Evolutionary conservation across 2,888 invertebrate genomes (phyloP), one percentile per base, ranked within the genome.

Genomic region (Heliconius sara): DNA sequence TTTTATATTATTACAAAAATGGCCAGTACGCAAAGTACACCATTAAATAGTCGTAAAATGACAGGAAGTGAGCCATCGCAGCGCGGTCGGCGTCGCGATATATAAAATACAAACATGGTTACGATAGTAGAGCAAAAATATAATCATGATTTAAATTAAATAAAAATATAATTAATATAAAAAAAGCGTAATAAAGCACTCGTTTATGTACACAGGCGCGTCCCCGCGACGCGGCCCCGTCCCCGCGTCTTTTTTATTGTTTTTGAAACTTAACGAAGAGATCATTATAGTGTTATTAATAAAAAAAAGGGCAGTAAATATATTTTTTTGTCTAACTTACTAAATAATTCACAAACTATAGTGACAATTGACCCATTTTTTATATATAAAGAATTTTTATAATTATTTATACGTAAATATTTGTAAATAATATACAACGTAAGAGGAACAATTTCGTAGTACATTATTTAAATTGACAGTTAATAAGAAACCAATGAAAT

Each of bases 101-200:
- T 47, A 76, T 67, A 76, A 66, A 74, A 34, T 67, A 43, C 73
- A 78, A 76, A 81, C 71, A 57, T 43, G 83, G 86, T 87, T 86
- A 66, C 43, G 63, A 85, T 87, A 89, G 87, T 88, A 89, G 89
- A 90, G 87, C 89, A 87, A 90, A 89, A 88, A 88, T 87, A 88
- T 88, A 89, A 86, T 87, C 88, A 87, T 87, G 86, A 86, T 83
- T 84, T 87, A 88, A 80, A 84, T 83, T 85, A 86, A 86, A 86
- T 85, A 90, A 90, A 91, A 89, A 87, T 85, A 84, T 81, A 83
- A 83, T 57, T 90, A 91, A 92, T 91, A 93, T 92, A 89, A 92
- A 93, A 91, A 90, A 93, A 94, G 93, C 93, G 91, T 93, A 92
- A 90, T 91, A 92, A 92, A 94, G 93, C 93, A 94, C 92, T 92